A percentile compares a stretch with the other conserved stretches of the same genome.
phyloP scores from a whole-genome alignment of 2,888 invertebrate species.

The Nasonia oneida region DNA sequence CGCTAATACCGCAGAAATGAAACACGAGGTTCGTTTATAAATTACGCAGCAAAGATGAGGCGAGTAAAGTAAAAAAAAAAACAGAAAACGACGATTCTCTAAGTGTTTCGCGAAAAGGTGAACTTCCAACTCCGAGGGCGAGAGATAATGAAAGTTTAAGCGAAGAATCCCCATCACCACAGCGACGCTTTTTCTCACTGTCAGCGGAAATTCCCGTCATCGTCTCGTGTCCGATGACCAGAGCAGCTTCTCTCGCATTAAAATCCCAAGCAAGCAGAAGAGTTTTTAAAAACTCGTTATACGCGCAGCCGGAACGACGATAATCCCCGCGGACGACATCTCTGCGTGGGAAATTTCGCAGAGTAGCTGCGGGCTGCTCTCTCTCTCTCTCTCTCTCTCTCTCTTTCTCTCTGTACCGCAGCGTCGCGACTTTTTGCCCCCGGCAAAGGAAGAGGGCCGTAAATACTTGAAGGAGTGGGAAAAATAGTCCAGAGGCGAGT shows the following conservation, averaged over 20 bases:
- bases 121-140: conserved; percentile 16
- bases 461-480: conserved; percentile 40
- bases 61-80: background rate
- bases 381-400: too few species aligned
- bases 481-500: background rate
- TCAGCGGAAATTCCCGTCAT: conserved; percentile 31
- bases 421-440: background rate
- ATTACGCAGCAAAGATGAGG: background rate
- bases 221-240: conserved; percentile 7
- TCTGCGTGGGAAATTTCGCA: conserved; percentile 31
- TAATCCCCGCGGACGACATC: conserved; percentile 11
- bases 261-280: conserved; percentile 48
- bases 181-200: conserved; percentile 45
- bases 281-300: conserved; percentile 61
- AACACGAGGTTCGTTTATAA: background rate
- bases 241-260: conserved; percentile 22
- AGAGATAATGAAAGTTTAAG: conserved; percentile 54
- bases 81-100: background rate
- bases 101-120: conserved; percentile 33
- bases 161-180: conserved; percentile 41
- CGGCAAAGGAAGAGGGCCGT: background rate
- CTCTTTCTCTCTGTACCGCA: background rate
- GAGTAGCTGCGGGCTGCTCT: background rate
- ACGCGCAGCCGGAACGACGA: conserved; percentile 13
- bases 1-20: background rate